Conservation (phyloP, 2,113 vertebrate species). For the Clarias gariepinus region DNA sequence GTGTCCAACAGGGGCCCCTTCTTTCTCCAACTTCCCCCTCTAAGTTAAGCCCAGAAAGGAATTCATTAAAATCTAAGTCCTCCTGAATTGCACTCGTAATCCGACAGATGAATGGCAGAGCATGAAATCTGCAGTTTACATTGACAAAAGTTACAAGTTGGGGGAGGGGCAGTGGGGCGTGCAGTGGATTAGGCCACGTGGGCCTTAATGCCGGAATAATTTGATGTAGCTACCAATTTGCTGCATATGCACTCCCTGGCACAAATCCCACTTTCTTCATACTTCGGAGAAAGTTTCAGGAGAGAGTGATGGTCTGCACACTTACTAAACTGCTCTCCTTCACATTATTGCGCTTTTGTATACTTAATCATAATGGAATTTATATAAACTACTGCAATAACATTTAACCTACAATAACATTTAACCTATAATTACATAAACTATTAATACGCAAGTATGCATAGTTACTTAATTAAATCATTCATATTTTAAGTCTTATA, state of each 20-base stretch:
- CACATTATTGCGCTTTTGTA: neutral
- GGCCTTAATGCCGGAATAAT: constrained; percentile 78
- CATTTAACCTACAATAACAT: neutral
- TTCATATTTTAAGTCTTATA: neutral
- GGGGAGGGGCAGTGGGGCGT: constrained; percentile 72
- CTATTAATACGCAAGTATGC: neutral
- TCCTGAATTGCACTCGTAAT: constrained; percentile 75
- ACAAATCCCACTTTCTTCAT: constrained; percentile 58
- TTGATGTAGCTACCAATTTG: constrained; percentile 81
- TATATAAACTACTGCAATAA: neutral
- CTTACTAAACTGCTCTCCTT: neutral
- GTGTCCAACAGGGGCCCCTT: constrained; percentile 46
- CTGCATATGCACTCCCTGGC: constrained; percentile 70
- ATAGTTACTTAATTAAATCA: neutral
- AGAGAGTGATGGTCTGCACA: constrained; percentile 12
- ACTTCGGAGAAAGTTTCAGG: constrained; percentile 54
- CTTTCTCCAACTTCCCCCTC: constrained; percentile 52
- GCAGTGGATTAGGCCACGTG: constrained; percentile 71
- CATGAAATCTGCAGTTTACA: constrained; percentile 78
- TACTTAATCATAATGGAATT: neutral
- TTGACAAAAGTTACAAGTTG: constrained; percentile 79
- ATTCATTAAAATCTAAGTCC: constrained; percentile 68
- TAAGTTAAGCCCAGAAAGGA: constrained; percentile 60
- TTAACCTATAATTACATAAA: neutral
- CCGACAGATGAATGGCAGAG: constrained; percentile 82